Evolutionary conservation across 2,113 vertebrate genomes (phyloP).

Genomic region (Picathartes gymnocephalus): DNA sequence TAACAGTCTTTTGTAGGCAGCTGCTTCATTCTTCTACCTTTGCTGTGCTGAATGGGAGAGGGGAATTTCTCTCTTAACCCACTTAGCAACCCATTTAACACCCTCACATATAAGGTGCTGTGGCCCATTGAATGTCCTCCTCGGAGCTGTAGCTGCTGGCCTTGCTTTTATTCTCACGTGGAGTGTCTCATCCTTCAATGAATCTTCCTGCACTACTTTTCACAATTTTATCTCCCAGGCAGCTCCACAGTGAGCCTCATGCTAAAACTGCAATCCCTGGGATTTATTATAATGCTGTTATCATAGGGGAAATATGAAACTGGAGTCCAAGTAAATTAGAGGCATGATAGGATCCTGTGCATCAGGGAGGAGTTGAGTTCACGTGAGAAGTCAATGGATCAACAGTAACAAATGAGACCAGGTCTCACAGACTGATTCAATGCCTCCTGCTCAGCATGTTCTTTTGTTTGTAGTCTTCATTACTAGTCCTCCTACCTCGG

Average conservation of each 20-base stretch:
- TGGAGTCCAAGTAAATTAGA: neutral
- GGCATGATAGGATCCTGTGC: neutral
- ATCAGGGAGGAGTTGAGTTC: neutral
- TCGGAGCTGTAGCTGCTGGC: neutral
- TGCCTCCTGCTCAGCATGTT: neutral
- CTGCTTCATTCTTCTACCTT: neutral
- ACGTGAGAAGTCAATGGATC: neutral
- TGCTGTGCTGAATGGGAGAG: neutral
- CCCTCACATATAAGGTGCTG: neutral
- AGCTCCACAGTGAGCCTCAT: neutral
- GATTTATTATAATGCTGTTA: neutral
- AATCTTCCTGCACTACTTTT: neutral
- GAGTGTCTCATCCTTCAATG: neutral
- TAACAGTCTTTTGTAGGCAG: neutral
- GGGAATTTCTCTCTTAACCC: neutral
- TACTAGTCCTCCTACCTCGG: neutral
- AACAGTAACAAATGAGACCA: neutral
- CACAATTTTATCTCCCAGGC: neutral
- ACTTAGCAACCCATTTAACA: neutral
- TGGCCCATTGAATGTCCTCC: neutral
- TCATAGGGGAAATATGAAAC: neutral
- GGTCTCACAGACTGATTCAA: neutral
- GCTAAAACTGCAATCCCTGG: neutral
- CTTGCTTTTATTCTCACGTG: neutral
- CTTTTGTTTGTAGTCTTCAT: neutral